Evolutionary conservation across 2,113 vertebrate genomes (phyloP), one percentile per base, ranked within the genome.

Genomic region (Picathartes gymnocephalus): DNA sequence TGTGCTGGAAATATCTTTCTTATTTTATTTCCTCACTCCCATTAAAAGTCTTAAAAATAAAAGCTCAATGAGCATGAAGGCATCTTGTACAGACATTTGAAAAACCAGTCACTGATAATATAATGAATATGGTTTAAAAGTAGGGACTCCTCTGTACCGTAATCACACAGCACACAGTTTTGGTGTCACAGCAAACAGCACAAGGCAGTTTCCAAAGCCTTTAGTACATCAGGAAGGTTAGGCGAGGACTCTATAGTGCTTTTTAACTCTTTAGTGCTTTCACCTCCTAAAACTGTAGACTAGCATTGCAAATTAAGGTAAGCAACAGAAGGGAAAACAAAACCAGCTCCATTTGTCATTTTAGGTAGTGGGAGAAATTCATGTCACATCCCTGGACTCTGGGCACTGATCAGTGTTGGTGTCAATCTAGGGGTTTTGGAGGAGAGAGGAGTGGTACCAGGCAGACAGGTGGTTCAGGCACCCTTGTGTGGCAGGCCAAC

Each of bases 371-470:
- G 24, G 33, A 33, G 15, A 89, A 62, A 48, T 44, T 6, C 33
- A 11, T 30, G 13, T 17, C 37, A 15, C 4, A 25, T 7, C 7
- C 15, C 2, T 0, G 3, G 28, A 27, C 30, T 54, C 22, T 2
- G 4, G 8, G 27, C 25, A 37, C 18, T 72, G 39, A 25, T 33
- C 33, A 54, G 35, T 54, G 30, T 21, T 3, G 6, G 7, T 58
- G 44, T 3, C 37, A 31, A 7, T 23, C 27, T 3, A 54, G 35
- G 4, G 77, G 19, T 30, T 86, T 80, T 30, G 60, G 19, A 50
- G 37, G 27, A 45, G 40, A 74, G 28, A 51, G 14, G 10, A 70
- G 16, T 24, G 23, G 7, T 44, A 56, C 15, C 20, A 40, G 24
- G 33, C 9, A 53, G 57, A 30, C 11, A 51, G 20, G 18, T 3